Conservation (phyloP, 2,797 vertebrate genomes). For the Capromys pilorides region DNA sequence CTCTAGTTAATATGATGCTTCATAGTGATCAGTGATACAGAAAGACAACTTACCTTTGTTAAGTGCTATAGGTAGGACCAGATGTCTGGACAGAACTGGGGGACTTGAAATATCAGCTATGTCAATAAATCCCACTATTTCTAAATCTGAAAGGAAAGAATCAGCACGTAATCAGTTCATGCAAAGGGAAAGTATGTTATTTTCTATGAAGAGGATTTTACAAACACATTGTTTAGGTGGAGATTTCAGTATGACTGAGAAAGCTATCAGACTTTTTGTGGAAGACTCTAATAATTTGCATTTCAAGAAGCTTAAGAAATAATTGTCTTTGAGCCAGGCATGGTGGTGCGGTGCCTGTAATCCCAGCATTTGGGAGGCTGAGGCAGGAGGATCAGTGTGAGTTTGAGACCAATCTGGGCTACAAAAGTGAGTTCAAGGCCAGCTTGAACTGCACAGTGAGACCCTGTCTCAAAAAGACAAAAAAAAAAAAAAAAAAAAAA, state of each 20-base stretch:
- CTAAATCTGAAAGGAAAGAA: conserved; percentile 90
- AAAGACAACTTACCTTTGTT: conserved; percentile 92
- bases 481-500: too few species aligned
- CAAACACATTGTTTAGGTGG: conserved; percentile 17
- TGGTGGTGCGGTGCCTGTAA: too few species aligned
- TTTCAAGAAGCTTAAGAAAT: conserved; percentile 49
- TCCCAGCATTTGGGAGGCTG: too few species aligned
- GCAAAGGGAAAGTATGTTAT: neutral
- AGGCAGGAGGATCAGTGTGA: too few species aligned
- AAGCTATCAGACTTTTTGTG: conserved; percentile 43
- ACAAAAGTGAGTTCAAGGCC: too few species aligned
- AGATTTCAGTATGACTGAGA: conserved; percentile 61
- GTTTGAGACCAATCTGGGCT: too few species aligned
- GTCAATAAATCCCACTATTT: conserved; percentile 98
- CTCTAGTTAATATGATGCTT: conserved; percentile 20
- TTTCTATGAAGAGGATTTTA: conserved; percentile 33
- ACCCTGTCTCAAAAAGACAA: too few species aligned
- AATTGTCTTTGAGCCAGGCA: conserved; percentile 4
- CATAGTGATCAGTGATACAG: neutral
- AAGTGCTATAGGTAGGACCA: conserved; percentile 96
- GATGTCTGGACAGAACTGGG: conserved; percentile 96
- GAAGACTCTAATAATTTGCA: conserved; percentile 27
- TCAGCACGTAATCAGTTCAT: conserved; percentile 48
- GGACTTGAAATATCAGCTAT: conserved; percentile 98
- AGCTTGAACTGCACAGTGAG: too few species aligned